Evolutionary conservation across 2,797 vertebrate genomes (phyloP).

Genomic region (Aphelocoma californica): DNA sequence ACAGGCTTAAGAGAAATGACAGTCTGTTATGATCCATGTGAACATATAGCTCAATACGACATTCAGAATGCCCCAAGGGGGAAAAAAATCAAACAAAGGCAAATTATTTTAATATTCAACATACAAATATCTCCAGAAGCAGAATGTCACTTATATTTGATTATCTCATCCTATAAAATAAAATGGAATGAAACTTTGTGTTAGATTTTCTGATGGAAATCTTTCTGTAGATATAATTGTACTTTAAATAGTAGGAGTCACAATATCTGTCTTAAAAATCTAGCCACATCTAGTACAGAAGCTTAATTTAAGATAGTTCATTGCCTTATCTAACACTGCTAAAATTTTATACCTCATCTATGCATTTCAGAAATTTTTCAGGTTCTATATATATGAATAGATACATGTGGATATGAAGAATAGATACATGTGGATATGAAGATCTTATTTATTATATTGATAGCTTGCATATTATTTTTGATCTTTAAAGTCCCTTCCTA

Average conservation of each 20-base stretch:
- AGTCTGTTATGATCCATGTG: neutral
- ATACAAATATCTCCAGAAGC: neutral
- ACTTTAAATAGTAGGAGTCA: neutral
- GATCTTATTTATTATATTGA: neutral
- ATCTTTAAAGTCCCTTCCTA: neutral
- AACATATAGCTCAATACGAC: neutral
- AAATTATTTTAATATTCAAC: neutral
- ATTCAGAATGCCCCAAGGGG: neutral
- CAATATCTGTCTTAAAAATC: neutral
- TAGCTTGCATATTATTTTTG: neutral
- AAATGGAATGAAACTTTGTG: neutral
- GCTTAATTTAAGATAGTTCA: neutral
- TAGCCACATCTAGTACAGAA: neutral
- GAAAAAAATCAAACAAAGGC: neutral
- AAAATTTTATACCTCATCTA: neutral
- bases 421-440: neutral
- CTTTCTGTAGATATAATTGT: neutral
- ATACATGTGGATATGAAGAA: neutral
- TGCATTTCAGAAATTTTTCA: neutral
- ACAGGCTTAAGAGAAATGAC: neutral
- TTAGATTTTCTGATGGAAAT: neutral
- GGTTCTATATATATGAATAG: neutral
- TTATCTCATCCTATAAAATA: neutral
- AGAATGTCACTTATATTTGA: neutral
- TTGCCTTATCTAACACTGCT: rapidly evolving